These are phyloP conservation scores for Meiosimyza platycephala DNA, from an alignment of 2,888 invertebrate species.

Conservation along the genomic window DNA sequence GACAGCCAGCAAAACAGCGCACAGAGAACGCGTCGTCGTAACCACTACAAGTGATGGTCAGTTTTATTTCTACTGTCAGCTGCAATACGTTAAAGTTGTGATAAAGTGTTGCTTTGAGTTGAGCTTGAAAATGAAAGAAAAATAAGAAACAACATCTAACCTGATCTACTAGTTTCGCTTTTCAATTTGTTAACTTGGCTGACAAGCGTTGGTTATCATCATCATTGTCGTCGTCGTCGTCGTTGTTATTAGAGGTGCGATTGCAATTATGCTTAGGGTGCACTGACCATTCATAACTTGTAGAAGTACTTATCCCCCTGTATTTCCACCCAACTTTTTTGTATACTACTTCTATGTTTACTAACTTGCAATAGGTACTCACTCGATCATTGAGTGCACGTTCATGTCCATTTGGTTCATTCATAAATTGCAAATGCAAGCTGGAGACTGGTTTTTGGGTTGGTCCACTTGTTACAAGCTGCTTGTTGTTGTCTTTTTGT, in stretches of 20 bases:
- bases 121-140: no score
- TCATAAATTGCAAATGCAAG: constrained; percentile 18
- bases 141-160: neutral
- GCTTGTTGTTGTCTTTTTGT: no score
- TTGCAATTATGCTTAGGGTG: constrained; percentile 55
- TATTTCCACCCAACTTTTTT: neutral
- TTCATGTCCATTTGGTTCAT: constrained; percentile 8
- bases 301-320: neutral
- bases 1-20: neutral
- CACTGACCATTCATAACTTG: constrained; percentile 45
- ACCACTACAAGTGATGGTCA: constrained; percentile 29
- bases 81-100: constrained; percentile 7
- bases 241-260: constrained; percentile 51
- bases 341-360: no score
- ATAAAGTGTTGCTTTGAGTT: constrained; percentile 17
- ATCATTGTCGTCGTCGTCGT: neutral
- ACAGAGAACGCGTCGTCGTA: neutral
- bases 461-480: neutral
- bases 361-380: no score
- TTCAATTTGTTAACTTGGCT: constrained; percentile 62
- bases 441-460: constrained; percentile 15
- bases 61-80: constrained; percentile 34
- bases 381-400: no score
- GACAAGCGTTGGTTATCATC: constrained; percentile 47
- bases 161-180: constrained; percentile 33